Base-by-base conservation (phyloP, 23 tunicate species). In the Trididemnum clinides region DNA sequence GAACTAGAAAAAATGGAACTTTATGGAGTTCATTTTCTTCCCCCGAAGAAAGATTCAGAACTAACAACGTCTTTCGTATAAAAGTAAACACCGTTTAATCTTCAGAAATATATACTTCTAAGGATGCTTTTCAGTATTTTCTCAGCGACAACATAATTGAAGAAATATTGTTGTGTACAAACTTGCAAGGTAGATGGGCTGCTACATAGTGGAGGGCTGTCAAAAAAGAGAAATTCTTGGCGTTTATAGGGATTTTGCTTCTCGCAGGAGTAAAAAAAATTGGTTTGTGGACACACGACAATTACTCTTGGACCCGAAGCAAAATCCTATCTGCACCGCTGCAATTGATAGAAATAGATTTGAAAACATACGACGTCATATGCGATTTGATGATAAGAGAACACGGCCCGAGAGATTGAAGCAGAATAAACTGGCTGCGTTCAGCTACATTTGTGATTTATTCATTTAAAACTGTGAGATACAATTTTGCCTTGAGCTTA, bases 371-470 rank as follows among this genome's bases (percentile, higher is more conserved):
- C 37, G 65, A 78, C 83, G 83, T 27, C 65, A 78, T 34, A 34
- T 78, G 83, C 83, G 66, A 78, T 78, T 78, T 20, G 66, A 78
- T 78, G 66, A 51, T 78, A 78, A 78, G 36, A 74, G 66, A 31
- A 78, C 83, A 54, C 65, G 65, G 36, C 35, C 15, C 34, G 83
- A 78, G 28, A 78, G 83, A 78, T 37, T 78, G 66, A 78, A 54
- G 66, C 34, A 37, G 58, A 37, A 51, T 26, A 78, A 71, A 51
- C 20, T 78, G 83, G 83, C 83, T 78, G 83, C 83, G 30, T 50
- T 78, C 65, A 78, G 20, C 66, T 51, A 50, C 28, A 78, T 51
- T 2, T 78, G 83, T 35, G 37, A 37, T 7, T 78, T 27, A 51
- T 78, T 78, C 65, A 54, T 78, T 51, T 7, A 51, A 50, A 78